Evolutionary conservation across 2,797 vertebrate species (phyloP).

Genomic region (Parambassis ranga): DNA sequence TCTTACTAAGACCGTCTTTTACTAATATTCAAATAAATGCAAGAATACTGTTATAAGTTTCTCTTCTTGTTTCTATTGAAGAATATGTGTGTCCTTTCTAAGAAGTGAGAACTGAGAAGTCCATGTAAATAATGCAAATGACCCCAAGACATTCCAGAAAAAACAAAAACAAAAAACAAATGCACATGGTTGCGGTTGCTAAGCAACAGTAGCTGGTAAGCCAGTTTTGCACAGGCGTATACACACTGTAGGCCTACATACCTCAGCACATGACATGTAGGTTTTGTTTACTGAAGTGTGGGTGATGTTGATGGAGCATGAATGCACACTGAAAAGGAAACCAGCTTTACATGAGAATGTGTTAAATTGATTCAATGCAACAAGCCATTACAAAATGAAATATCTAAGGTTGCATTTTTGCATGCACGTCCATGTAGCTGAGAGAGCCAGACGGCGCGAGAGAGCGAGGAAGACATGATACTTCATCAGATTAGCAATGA

Average conservation of each 20-base stretch:
- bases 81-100: neutral
- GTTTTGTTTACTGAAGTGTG: conserved; percentile 23
- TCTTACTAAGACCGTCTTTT: neutral
- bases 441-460: too few relatives aligned
- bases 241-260: conserved; percentile 1
- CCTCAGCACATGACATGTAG: neutral
- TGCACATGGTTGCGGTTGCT: conserved; percentile 30
- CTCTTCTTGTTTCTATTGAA: neutral
- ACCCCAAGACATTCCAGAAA: conserved; percentile 2
- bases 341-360: conserved; percentile 7
- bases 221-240: neutral
- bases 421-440: neutral
- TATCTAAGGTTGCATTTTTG: neutral
- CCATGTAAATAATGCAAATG: conserved; percentile 30
- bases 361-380: conserved; percentile 7
- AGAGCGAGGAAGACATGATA: neutral
- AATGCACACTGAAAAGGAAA: conserved; percentile 9
- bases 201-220: conserved; percentile 32
- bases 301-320: conserved; percentile 5
- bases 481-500: neutral
- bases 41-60: neutral
- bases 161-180: conserved; percentile 2
- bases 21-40: neutral
- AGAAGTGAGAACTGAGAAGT: neutral
- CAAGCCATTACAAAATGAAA: conserved; percentile 1